These are phyloP conservation scores for Elysia crispata DNA, from an alignment of 2,888 invertebrate species.

Conservation along the genomic window DNA sequence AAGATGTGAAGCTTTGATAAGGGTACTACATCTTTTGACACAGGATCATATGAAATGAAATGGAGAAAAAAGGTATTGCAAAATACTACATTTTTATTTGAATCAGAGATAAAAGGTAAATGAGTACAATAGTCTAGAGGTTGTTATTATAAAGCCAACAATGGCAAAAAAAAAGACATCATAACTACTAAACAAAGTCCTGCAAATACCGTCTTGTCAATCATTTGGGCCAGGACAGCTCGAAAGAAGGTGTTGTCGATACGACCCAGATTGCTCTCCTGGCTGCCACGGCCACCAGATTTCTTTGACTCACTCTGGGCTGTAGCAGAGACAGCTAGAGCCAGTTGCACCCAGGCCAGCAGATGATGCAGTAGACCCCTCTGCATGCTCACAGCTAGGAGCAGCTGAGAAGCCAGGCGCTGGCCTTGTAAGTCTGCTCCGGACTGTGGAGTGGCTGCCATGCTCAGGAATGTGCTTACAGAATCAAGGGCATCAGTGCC, in stretches of 20 bases:
- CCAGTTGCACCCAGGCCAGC: conserved; percentile 83
- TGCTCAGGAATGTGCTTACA: conserved; percentile 79
- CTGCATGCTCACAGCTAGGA: conserved; percentile 81
- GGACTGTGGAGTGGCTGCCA: conserved; percentile 79
- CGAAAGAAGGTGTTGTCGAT: conserved; percentile 70
- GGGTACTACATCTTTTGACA: no score
- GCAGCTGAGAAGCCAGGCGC: conserved; percentile 79
- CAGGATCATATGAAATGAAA: no score
- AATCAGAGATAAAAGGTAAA: no score
- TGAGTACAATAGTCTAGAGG: neutral
- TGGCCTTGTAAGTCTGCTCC: conserved; percentile 79
- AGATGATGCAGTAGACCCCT: conserved; percentile 82
- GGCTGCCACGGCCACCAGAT: neutral
- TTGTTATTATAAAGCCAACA: neutral
- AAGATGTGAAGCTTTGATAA: no score
- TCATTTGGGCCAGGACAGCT: conserved; percentile 71
- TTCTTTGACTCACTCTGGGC: conserved; percentile 52
- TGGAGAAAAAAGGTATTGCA: no score
- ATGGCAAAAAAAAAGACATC: neutral
- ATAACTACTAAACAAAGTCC: neutral
- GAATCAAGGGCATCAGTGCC: conserved; percentile 80
- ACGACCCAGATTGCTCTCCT: conserved; percentile 47
- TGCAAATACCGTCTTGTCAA: conserved; percentile 68
- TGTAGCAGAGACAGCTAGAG: conserved; percentile 67
- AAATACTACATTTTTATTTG: no score